Percentiles rank a stretch among this genome's conserved stretches.
Conservation (phyloP, 2,797 vertebrate genomes). For the Myotis pilosus region DNA sequence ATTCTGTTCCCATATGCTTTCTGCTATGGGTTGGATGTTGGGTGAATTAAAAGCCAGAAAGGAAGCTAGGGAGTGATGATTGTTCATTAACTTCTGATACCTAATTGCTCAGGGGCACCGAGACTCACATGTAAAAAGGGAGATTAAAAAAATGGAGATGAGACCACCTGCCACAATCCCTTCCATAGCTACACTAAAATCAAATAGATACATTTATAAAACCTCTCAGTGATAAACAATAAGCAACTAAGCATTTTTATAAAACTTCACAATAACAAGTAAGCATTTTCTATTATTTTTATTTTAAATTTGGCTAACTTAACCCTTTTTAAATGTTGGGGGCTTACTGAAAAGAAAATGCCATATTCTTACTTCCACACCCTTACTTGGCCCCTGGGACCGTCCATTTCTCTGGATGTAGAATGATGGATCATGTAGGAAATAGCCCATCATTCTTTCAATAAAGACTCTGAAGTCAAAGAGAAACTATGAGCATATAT, state of each 20-base stretch:
- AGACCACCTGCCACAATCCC: not conserved
- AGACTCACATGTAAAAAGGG: not conserved
- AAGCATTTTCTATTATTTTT: not conserved
- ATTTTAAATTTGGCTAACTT: constrained; percentile 13
- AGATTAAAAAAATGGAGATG: not conserved
- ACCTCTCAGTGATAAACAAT: not conserved
- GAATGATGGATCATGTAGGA: constrained; percentile 24
- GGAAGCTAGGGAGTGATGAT: not conserved
- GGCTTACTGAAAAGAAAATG: not conserved
- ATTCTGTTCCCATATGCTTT: not conserved
- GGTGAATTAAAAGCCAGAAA: not conserved
- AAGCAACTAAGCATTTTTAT: not conserved
- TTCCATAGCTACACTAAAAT: not conserved
- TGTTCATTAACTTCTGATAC: not conserved
- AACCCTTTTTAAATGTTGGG: not conserved
- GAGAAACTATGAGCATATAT: constrained; percentile 31
- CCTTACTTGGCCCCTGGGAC: not conserved
- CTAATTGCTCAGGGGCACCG: not conserved
- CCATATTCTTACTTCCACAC: not conserved
- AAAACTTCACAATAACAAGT: not conserved
- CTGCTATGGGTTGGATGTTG: not conserved
- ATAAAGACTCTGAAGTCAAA: constrained; percentile 48
- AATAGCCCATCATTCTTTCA: constrained; percentile 41
- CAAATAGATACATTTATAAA: not conserved
- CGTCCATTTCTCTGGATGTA: not conserved